Evolutionary conservation across 2,797 vertebrate species (phyloP).

Genomic region (Parambassis ranga): DNA sequence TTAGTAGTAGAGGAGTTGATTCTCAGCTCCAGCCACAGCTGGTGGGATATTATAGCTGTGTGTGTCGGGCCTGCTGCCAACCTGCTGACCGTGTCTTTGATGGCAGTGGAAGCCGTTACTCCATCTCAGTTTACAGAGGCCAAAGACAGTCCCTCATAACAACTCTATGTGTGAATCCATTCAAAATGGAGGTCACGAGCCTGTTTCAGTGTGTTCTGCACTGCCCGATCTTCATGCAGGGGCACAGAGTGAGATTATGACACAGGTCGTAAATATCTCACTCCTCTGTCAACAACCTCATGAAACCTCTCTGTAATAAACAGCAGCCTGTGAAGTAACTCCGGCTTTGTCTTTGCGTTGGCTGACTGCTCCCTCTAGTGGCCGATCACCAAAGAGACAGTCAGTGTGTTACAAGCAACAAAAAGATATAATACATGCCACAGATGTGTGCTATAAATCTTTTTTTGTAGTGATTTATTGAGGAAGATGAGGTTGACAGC

Average conservation of each 20-base stretch:
- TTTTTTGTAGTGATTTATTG: constrained; percentile 52
- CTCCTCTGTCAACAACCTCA: constrained; percentile 11
- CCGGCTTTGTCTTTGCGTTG: not conserved
- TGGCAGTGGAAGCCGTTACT: constrained; percentile 15
- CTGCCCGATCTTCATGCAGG: not conserved
- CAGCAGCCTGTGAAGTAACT: not conserved
- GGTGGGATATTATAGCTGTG: constrained; percentile 8
- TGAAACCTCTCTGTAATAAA: constrained; percentile 29
- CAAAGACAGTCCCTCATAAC: not conserved
- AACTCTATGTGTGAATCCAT: not conserved
- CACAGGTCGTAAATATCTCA: constrained; percentile 9
- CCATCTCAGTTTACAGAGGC: constrained; percentile 40
- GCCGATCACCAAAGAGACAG: not conserved
- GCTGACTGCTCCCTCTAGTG: constrained; percentile 35
- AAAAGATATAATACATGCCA: not conserved
- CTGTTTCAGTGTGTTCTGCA: not conserved
- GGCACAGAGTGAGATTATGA: not conserved
- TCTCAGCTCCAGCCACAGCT: constrained; percentile 25
- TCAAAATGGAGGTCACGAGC: constrained; percentile 8
- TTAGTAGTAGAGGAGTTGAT: not conserved
- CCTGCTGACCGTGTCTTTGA: constrained; percentile 24
- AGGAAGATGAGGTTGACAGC: constrained; percentile 11
- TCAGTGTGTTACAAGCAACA: not conserved
- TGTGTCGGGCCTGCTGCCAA: constrained; percentile 20
- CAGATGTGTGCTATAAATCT: not conserved